Percentiles rank a stretch among this genome's conserved stretches.
Evolutionary conservation across 2,888 invertebrate species (phyloP).

Genomic region (Harpalus rubripes): DNA sequence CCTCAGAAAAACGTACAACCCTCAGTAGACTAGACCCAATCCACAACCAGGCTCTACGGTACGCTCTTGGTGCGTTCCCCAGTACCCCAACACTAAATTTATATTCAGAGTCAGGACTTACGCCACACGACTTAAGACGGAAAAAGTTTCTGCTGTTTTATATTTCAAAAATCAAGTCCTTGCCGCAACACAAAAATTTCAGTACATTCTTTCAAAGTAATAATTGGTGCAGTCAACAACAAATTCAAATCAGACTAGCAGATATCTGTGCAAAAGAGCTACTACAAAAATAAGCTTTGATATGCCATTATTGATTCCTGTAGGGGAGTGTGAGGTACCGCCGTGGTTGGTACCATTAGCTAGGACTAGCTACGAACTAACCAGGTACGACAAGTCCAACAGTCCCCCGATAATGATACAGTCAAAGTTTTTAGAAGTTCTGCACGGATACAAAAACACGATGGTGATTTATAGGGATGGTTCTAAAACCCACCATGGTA

Average conservation of each 20-base stretch:
- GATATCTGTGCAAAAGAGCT: background rate
- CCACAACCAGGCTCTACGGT: constrained; percentile 64
- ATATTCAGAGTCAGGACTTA: constrained; percentile 42
- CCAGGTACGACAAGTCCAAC: background rate
- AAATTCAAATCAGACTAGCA: background rate
- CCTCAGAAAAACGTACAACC: constrained; percentile 60
- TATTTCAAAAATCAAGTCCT: background rate
- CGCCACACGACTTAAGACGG: constrained; percentile 5
- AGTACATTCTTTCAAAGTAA: background rate
- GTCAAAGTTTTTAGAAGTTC: background rate
- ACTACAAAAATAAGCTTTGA: background rate
- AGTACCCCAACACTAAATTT: constrained; percentile 63
- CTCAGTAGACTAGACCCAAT: constrained; percentile 59
- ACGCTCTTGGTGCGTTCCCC: constrained; percentile 66
- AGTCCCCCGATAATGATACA: background rate
- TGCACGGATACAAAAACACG: background rate
- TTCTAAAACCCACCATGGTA: constrained; percentile 5
- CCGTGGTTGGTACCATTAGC: background rate
- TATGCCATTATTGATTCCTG: background rate
- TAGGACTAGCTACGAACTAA: background rate
- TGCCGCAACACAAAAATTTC: background rate
- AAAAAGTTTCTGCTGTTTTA: background rate
- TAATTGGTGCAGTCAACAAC: background rate
- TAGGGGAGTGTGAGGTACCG: background rate
- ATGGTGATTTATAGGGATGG: background rate